These are phyloP conservation scores for Dasyurus viverrinus DNA, from an alignment of 2,113 vertebrate genomes.

Conservation along the genomic window DNA sequence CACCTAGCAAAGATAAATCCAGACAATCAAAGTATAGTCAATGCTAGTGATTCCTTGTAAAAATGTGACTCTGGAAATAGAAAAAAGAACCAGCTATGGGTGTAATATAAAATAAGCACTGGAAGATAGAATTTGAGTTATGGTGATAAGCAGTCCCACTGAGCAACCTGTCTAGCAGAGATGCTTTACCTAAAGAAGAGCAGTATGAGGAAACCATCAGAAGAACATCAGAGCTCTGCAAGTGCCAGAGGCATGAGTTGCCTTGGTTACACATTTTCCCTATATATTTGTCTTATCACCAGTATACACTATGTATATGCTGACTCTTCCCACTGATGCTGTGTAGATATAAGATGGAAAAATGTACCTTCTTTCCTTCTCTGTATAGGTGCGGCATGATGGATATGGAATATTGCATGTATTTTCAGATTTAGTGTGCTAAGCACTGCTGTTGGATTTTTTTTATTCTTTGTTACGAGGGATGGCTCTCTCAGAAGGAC, in stretches of 20 bases:
- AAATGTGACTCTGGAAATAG: background rate
- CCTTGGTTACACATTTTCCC: background rate
- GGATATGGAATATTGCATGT: background rate
- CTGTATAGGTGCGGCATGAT: background rate
- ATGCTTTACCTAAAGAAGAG: background rate
- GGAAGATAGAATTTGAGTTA: background rate
- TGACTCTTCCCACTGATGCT: background rate
- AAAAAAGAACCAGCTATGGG: background rate
- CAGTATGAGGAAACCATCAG: background rate
- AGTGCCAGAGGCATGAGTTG: background rate
- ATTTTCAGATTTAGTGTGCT: background rate
- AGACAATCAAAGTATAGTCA: background rate
- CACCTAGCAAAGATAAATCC: background rate
- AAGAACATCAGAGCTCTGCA: background rate
- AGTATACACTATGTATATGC: background rate
- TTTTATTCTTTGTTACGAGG: background rate
- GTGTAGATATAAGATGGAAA: background rate
- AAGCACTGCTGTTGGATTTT: background rate
- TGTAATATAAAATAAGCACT: background rate
- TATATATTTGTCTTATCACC: background rate
- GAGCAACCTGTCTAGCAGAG: background rate
- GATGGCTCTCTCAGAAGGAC: background rate
- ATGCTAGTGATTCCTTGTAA: background rate
- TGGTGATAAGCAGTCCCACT: background rate
- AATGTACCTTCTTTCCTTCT: background rate